These are phyloP conservation scores for Phylloscopus whistleri DNA, from an alignment of 2,113 vertebrate species.

Conservation along the genomic window DNA sequence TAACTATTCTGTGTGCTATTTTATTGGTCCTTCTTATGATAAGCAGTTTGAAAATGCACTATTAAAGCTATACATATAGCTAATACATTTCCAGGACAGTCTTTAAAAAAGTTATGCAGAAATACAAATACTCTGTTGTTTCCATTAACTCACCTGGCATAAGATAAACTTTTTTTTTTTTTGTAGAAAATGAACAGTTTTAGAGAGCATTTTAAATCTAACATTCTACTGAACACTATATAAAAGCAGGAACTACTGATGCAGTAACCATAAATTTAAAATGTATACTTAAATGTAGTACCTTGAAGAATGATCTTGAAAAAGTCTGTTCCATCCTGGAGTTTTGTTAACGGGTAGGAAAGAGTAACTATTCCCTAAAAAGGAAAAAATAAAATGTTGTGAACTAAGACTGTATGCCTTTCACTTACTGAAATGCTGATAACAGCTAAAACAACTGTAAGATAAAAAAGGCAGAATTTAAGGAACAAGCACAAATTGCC, in stretches of 20 bases:
- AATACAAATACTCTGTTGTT: not conserved
- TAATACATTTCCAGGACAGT: not conserved
- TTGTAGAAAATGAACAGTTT: not conserved
- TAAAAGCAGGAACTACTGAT: not conserved
- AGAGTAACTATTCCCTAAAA: constrained; percentile 65
- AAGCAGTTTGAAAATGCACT: not conserved
- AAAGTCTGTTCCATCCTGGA: constrained; percentile 52
- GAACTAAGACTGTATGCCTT: not conserved
- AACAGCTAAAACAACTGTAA: not conserved
- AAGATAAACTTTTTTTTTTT: not conserved
- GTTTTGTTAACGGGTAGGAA: constrained; percentile 55
- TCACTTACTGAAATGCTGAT: not conserved
- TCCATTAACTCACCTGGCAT: not conserved
- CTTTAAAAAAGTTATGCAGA: not conserved
- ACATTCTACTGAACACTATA: not conserved
- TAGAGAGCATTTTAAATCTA: not conserved
- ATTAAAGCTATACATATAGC: not conserved
- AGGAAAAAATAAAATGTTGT: not conserved
- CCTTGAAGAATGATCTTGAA: constrained; percentile 72
- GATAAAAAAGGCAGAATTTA: not conserved
- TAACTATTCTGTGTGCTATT: not conserved
- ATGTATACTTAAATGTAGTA: not conserved
- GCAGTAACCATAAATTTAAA: not conserved
- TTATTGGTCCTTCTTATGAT: not conserved
- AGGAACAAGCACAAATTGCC: not conserved